These are phyloP conservation scores for Anticlea derivata DNA, from an alignment of 2,888 invertebrate species.

Conservation along the genomic window DNA sequence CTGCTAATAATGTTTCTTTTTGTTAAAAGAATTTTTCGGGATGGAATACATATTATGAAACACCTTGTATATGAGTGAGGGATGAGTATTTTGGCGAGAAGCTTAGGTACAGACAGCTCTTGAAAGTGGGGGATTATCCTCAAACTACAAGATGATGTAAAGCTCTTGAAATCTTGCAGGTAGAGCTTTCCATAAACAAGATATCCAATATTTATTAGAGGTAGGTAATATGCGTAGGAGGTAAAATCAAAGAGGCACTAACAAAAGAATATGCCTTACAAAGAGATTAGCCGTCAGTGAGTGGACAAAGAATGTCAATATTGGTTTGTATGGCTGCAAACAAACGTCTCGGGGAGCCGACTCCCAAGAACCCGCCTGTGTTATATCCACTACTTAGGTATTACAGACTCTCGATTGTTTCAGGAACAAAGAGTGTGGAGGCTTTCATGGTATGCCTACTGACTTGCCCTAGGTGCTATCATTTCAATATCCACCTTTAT, in stretches of 20 bases:
- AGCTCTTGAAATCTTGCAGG: conserved; percentile 5
- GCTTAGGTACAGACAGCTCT: background rate
- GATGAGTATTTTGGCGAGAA: background rate
- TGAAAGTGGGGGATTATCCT: background rate
- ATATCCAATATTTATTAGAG: conserved; percentile 25
- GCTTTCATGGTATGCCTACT: conserved; percentile 35
- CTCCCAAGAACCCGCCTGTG: conserved; percentile 66
- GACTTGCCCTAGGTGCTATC: conserved; percentile 17
- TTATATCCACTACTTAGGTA: conserved; percentile 50
- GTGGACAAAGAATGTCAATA: conserved; percentile 78
- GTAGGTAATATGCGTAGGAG: conserved; percentile 19
- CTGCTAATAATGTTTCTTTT: no score
- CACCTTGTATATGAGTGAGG: background rate
- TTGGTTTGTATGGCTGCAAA: conserved; percentile 73
- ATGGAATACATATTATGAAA: no score
- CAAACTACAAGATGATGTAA: background rate
- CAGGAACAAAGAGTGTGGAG: conserved; percentile 56
- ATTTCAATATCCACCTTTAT: conserved; percentile 6
- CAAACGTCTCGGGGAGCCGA: conserved; percentile 58
- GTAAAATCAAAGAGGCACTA: conserved; percentile 43
- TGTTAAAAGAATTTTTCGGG: no score
- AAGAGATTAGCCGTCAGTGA: conserved; percentile 73
- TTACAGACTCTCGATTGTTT: conserved; percentile 57
- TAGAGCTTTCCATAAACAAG: conserved; percentile 8
- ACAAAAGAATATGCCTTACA: conserved; percentile 67